Percentiles rank a stretch among this genome's conserved stretches.
Evolutionary conservation across 1,140 invertebrate species (phyloP).

Genomic region (Ostrea edulis): DNA sequence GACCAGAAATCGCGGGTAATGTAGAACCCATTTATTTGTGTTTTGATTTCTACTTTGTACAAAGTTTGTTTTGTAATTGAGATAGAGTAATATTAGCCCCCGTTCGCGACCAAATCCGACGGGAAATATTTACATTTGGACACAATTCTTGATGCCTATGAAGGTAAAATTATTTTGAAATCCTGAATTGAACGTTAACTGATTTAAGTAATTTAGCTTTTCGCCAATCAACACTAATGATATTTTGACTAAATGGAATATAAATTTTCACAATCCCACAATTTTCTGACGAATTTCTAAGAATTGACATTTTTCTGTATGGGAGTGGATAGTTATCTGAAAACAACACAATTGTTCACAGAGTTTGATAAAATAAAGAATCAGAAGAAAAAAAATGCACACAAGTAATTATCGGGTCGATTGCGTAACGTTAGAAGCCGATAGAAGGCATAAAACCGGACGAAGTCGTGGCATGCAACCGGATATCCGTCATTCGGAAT

Average conservation of each 20-base stretch:
- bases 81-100: neutral
- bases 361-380: neutral
- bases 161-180: too few relatives aligned
- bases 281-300: too few relatives aligned
- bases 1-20: neutral
- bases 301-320: too few relatives aligned
- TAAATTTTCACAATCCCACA: too few relatives aligned
- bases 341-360: neutral
- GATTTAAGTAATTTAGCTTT: too few relatives aligned
- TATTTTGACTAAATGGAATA: too few relatives aligned
- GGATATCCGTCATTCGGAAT: neutral
- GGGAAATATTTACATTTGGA: too few relatives aligned
- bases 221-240: too few relatives aligned
- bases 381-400: neutral
- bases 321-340: neutral
- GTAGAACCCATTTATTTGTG: neutral
- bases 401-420: slow-evolving; percentile 1
- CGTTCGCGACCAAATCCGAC: neutral
- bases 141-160: too few relatives aligned
- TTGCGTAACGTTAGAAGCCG: neutral
- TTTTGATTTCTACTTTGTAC: neutral
- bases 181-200: too few relatives aligned
- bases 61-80: neutral
- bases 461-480: neutral
- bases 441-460: neutral